Evolutionary conservation across 2,797 vertebrate genomes (phyloP).

Genomic region (Danio kyathit): DNA sequence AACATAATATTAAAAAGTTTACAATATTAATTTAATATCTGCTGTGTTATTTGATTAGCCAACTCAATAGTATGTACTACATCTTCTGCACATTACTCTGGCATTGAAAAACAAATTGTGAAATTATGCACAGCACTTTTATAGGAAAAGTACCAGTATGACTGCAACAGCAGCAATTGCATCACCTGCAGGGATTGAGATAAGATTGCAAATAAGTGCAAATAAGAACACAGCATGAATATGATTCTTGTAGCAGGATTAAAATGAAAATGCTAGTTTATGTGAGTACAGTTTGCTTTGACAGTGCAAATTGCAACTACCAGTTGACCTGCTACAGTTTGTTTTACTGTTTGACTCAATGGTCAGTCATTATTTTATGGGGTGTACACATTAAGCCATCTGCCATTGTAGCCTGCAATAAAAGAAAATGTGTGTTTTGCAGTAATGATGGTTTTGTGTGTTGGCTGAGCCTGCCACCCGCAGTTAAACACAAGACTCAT

Average conservation of each 20-base stretch:
- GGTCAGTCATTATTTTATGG: not conserved
- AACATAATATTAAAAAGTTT: too few relatives aligned
- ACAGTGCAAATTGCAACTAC: not conserved
- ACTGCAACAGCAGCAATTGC: not conserved
- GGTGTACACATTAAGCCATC: not conserved
- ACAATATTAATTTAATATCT: too few relatives aligned
- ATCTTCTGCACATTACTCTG: not conserved
- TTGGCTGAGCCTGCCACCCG: conserved; percentile 63
- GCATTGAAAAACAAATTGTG: not conserved
- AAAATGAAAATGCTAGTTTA: not conserved
- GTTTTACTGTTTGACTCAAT: not conserved
- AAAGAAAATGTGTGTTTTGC: not conserved
- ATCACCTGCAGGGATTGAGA: conserved; percentile 18
- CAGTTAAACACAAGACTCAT: conserved; percentile 75
- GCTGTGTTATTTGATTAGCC: not conserved
- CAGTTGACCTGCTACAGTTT: not conserved
- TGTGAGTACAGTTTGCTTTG: not conserved
- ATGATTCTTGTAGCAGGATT: not conserved
- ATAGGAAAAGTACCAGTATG: conserved; percentile 9
- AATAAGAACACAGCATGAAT: conserved; percentile 10
- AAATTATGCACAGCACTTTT: not conserved
- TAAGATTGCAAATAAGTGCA: conserved; percentile 30
- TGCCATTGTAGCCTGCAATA: not conserved
- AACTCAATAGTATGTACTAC: too few relatives aligned
- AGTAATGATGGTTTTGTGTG: conserved; percentile 27